A percentile compares a stretch with the other conserved stretches of the same genome.
Conservation (phyloP, 2,797 vertebrate genomes). For the Threskiornis aethiopicus region DNA sequence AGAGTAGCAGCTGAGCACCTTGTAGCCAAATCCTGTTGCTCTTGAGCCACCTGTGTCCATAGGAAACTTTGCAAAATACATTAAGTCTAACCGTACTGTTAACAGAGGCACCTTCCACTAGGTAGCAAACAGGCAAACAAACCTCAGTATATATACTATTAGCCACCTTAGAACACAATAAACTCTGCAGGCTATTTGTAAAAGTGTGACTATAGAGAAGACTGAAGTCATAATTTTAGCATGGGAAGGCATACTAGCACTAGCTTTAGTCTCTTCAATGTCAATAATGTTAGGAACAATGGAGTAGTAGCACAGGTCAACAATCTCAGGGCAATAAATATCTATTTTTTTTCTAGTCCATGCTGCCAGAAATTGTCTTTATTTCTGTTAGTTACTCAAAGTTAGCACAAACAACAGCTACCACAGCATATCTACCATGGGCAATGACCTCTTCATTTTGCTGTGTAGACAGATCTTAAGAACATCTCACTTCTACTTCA, state of each 20-base stretch:
- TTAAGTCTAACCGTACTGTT: neutral
- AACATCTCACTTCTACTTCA: neutral
- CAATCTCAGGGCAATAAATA: neutral
- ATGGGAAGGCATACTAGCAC: neutral
- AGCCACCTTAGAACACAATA: neutral
- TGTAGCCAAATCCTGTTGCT: neutral
- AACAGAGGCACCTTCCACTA: neutral
- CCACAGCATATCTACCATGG: neutral
- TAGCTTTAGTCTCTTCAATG: neutral
- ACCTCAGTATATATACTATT: neutral
- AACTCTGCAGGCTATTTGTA: neutral
- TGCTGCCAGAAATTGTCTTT: neutral
- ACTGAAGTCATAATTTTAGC: neutral
- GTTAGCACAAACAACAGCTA: neutral
- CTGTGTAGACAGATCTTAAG: neutral
- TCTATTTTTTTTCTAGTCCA: accelerated
- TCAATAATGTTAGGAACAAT: neutral
- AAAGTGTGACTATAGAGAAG: neutral
- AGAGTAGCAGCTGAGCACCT: neutral
- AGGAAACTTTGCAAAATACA: neutral
- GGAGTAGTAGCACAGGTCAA: neutral
- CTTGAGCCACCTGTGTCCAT: neutral
- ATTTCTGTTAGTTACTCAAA: neutral
- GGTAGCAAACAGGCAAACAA: neutral
- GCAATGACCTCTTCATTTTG: neutral